A percentile compares a stretch with the other conserved stretches of the same genome.
Conservation (phyloP, 2,888 invertebrate genomes). For the Eucera pruinosa region DNA sequence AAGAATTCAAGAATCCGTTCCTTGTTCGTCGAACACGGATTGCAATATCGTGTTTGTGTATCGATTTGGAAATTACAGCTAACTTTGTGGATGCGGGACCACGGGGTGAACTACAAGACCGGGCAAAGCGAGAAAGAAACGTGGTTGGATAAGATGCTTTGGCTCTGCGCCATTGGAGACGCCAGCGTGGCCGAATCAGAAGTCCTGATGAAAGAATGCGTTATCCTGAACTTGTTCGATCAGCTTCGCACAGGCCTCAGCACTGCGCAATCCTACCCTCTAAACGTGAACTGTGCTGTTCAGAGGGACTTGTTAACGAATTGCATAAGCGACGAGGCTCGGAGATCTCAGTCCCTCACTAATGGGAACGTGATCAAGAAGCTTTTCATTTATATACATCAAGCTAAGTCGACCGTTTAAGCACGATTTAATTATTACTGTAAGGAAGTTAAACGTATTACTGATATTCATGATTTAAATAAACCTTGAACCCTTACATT, state of each 20-base stretch:
- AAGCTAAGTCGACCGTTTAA: slow-evolving; percentile 40
- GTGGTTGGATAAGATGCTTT: slow-evolving; percentile 77
- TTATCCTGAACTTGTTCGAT: slow-evolving; percentile 76
- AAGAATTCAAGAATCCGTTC: neutral
- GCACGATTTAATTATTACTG: neutral
- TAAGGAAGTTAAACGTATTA: neutral
- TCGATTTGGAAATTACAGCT: slow-evolving; percentile 67
- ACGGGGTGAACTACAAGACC: slow-evolving; percentile 74
- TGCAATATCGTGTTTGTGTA: slow-evolving; percentile 2
- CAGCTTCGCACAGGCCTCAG: slow-evolving; percentile 75
- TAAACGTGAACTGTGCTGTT: slow-evolving; percentile 59
- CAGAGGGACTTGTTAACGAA: slow-evolving; percentile 61
- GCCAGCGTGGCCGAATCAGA: slow-evolving; percentile 65
- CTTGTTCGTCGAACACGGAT: neutral
- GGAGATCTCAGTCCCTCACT: slow-evolving; percentile 34
- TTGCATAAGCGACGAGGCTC: slow-evolving; percentile 62
- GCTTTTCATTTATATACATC: slow-evolving; percentile 65
- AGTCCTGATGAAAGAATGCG: slow-evolving; percentile 75
- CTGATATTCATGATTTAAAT: neutral
- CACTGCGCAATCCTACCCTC: slow-evolving; percentile 67
- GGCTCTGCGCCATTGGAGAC: slow-evolving; percentile 76
- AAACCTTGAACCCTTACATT: neutral
- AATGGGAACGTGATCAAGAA: slow-evolving; percentile 72
- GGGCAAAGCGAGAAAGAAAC: slow-evolving; percentile 60
- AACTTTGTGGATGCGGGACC: slow-evolving; percentile 77